Conservation (phyloP, 2,797 vertebrate genomes). For the Dendrocincla tyrannina region DNA sequence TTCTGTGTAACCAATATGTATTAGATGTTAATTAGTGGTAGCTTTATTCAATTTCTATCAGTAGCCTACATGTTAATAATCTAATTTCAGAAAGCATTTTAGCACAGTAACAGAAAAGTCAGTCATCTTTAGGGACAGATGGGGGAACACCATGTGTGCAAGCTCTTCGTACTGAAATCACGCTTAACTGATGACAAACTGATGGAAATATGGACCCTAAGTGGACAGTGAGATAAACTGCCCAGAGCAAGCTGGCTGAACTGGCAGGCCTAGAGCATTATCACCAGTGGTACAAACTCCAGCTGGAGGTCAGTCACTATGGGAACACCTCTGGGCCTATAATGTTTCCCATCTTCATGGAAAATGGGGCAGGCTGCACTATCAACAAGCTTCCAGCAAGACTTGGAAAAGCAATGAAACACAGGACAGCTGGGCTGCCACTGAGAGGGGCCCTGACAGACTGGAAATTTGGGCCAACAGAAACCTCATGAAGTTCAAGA, state of each 20-base stretch:
- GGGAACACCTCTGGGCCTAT: background rate
- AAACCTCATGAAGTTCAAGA: background rate
- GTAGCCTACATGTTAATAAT: background rate
- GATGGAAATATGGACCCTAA: background rate
- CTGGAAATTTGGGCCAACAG: background rate
- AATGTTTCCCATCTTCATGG: background rate
- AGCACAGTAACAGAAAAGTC: background rate
- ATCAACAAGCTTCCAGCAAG: background rate
- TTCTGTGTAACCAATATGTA: background rate
- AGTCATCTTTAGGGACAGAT: background rate
- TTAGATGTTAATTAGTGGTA: background rate
- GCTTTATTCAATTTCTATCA: background rate
- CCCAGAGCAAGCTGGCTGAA: background rate
- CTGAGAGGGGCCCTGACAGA: background rate
- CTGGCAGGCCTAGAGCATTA: background rate
- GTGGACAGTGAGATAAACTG: background rate
- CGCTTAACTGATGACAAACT: background rate
- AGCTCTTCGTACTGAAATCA: background rate
- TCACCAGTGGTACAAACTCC: background rate
- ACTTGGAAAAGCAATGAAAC: background rate
- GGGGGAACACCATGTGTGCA: rapidly evolving
- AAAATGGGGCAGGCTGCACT: background rate
- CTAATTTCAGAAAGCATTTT: constrained; percentile 1
- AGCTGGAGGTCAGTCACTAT: background rate
- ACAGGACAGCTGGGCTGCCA: background rate